These are phyloP conservation scores for Okapia johnstoni DNA, from an alignment of 2,113 vertebrate genomes.

Conservation along the genomic window DNA sequence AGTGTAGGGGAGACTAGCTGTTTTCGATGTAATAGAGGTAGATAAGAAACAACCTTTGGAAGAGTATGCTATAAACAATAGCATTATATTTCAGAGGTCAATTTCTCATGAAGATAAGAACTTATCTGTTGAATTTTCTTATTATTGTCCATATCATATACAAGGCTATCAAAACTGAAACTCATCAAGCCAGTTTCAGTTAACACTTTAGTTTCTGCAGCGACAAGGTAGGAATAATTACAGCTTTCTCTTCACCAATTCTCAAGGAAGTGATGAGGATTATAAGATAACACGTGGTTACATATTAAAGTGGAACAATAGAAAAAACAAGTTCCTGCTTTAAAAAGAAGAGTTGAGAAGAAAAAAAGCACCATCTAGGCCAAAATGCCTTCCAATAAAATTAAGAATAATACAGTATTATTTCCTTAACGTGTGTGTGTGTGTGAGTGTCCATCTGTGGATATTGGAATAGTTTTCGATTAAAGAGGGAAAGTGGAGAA, in stretches of 20 bases:
- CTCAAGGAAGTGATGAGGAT: not conserved
- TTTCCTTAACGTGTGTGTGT: not conserved
- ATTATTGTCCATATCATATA: not conserved
- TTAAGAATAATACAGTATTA: not conserved
- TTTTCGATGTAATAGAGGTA: not conserved
- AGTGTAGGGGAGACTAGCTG: not conserved
- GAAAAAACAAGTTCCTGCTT: not conserved
- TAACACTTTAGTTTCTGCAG: slow-evolving; percentile 2
- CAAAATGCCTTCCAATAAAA: not conserved
- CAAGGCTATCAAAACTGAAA: slow-evolving; percentile 26
- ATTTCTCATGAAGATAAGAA: not conserved
- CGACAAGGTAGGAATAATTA: not conserved
- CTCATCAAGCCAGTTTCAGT: not conserved
- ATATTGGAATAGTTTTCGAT: not conserved
- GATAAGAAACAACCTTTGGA: not conserved
- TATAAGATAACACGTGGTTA: not conserved
- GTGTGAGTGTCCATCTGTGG: not conserved
- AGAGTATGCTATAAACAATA: not conserved
- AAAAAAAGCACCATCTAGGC: not conserved
- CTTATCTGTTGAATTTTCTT: not conserved
- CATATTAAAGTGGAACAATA: not conserved
- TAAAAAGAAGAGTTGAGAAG: not conserved
- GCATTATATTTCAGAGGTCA: slow-evolving; percentile 6
- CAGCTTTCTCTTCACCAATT: not conserved
- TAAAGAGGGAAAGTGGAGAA: slow-evolving; percentile 5